Conservation (phyloP, 1,140 invertebrate genomes). For the Ips nitidus region DNA sequence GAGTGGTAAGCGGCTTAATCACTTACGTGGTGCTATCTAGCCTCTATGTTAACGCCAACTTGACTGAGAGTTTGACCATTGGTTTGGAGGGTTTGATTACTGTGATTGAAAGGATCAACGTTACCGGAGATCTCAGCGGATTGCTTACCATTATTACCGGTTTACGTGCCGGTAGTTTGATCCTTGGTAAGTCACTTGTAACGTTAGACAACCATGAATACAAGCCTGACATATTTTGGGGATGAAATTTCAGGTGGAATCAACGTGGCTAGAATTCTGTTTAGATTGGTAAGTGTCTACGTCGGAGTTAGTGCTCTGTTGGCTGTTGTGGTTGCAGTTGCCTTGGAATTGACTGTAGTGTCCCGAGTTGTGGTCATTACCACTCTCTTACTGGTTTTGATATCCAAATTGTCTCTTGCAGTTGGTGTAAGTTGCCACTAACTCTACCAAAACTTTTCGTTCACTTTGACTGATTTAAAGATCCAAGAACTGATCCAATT, state of each 20-base stretch:
- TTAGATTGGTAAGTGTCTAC: too few species aligned
- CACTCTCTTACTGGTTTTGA: slow-evolving; percentile 3
- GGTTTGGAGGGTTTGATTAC: background rate
- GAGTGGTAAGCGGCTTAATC: background rate
- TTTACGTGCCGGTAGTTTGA: background rate
- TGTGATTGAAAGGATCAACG: background rate
- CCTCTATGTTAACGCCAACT: background rate
- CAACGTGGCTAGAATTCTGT: slow-evolving; percentile 4
- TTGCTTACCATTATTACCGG: background rate
- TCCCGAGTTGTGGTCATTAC: background rate
- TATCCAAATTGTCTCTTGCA: background rate
- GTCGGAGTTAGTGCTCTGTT: background rate
- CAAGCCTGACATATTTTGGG: background rate
- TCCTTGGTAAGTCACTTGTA: background rate
- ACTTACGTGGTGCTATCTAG: background rate
- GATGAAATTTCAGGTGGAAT: slow-evolving; percentile 9
- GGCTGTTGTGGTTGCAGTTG: background rate
- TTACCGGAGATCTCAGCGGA: background rate
- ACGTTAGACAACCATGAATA: too few species aligned
- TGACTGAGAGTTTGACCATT: background rate
- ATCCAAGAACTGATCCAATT: background rate
- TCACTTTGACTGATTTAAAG: background rate
- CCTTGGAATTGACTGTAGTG: background rate
- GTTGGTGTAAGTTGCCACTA: slow-evolving; percentile 6
- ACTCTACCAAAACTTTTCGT: background rate